Evolutionary conservation across 1,140 invertebrate genomes (phyloP).

Genomic region (Metaphire vulgaris): DNA sequence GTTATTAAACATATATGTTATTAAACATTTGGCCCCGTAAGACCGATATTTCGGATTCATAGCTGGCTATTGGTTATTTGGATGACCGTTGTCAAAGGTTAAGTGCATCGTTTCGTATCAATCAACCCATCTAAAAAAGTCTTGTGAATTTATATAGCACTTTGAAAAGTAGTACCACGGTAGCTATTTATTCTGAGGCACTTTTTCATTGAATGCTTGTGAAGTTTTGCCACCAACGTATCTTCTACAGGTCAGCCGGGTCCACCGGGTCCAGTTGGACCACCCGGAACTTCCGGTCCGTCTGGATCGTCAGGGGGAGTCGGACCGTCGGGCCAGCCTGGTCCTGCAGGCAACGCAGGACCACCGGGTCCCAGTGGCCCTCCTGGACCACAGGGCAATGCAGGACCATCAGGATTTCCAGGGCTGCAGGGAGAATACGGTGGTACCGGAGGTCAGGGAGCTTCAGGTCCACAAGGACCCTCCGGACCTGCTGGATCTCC

Average conservation of each 20-base stretch:
- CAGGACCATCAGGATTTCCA: neutral
- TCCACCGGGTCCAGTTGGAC: neutral
- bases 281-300: neutral
- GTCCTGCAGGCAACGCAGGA: neutral
- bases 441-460: neutral
- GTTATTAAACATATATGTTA: too few species aligned
- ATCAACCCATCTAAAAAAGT: too few species aligned
- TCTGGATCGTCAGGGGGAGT: neutral
- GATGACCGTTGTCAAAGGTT: too few species aligned
- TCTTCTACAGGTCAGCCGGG: neutral
- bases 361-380: neutral
- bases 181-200: too few species aligned
- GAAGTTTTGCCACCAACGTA: too few species aligned
- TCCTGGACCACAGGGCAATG: neutral
- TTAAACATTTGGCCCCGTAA: too few species aligned
- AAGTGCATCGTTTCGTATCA: too few species aligned
- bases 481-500: constrained; percentile 3
- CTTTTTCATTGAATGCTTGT: too few species aligned
- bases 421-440: neutral
- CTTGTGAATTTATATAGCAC: too few species aligned
- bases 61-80: too few species aligned
- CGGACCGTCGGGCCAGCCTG: neutral
- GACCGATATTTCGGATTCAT: too few species aligned
- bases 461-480: neutral
- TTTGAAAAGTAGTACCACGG: too few species aligned